Evolutionary conservation across 2,113 vertebrate genomes (phyloP), one percentile per base, ranked within the genome.

Genomic region (Beaufortia kweichowensis): DNA sequence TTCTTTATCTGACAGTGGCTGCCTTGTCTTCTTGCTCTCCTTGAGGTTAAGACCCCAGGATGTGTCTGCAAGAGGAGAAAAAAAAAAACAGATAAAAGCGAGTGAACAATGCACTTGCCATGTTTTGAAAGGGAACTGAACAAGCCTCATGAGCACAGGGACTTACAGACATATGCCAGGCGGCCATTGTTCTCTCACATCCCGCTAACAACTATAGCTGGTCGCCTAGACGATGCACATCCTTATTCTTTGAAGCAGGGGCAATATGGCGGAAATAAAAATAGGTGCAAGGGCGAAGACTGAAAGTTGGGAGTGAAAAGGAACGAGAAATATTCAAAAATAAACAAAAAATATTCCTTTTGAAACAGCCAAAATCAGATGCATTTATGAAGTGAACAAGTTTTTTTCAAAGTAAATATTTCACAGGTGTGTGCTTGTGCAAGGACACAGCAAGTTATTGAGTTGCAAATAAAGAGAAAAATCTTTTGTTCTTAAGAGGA

Each of bases 91-190:
- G 64, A 81, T 70, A 74, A 75, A 77, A 81, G 65, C 17, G 29
- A 74, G 62, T 73, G 62, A 74, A 82, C 78, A 79, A 84, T 82
- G 48, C 2, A 21, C 19, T 29, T 76, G 75, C 74, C 64, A 65
- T 71, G n/a, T 81, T 64, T 55, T 78, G 66, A 62, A 66, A 74
- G 62, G 43, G 21, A 78, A 53, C 67, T 41, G 67, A 71, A 62
- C 33, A 64, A 57, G 72, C 41, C 56, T 50, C 48, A 17, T 28
- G 65, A 60, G 59, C 23, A 28, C 55, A 4, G 23, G 23, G 21
- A 28, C 4, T 70, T 46, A 61, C 50, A 63, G 46, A 41, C n/a
- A 10, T 23, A 50, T 66, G 77, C 62, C 55, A 23, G 61, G 33
- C 28, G 39, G 14, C 15, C 60, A 76, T 81, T 76, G 59, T 80